Evolutionary conservation across 2,113 vertebrate genomes (phyloP).

Genomic region (Desmodus rotundus): DNA sequence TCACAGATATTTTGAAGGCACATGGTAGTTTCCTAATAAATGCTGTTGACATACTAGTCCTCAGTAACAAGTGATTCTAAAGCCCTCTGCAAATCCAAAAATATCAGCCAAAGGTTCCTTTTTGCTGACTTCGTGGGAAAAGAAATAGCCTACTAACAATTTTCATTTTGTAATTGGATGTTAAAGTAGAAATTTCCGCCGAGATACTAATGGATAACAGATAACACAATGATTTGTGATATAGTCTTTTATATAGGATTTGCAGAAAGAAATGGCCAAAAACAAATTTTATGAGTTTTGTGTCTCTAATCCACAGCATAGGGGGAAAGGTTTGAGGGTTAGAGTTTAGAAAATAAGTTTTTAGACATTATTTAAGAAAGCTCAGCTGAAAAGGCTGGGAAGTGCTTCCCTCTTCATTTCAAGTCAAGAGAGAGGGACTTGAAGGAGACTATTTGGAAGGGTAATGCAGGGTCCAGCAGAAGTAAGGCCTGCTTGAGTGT

Average conservation of each 20-base stretch:
- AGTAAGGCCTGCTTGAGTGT: too few species aligned
- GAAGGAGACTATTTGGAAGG: not conserved
- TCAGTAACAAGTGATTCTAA: conserved; percentile 28
- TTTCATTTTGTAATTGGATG: conserved; percentile 36
- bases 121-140: not conserved
- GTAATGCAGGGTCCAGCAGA: not conserved
- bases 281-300: not conserved
- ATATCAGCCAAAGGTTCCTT: not conserved
- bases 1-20: conserved; percentile 3
- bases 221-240: not conserved
- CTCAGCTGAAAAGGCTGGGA: not conserved
- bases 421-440: not conserved
- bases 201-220: not conserved
- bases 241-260: not conserved
- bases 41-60: not conserved
- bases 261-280: conserved; percentile 4
- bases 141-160: not conserved
- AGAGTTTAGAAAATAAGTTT: not conserved
- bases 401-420: not conserved
- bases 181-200: conserved; percentile 46
- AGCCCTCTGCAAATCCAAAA: not conserved
- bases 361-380: not conserved
- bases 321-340: not conserved
- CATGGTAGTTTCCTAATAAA: conserved; percentile 21
- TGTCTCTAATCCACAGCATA: not conserved